Percentiles rank a stretch among this genome's conserved stretches.
phyloP scores from a whole-genome alignment of 2,797 vertebrate genomes.

The Paedocypris micromegethes region DNA sequence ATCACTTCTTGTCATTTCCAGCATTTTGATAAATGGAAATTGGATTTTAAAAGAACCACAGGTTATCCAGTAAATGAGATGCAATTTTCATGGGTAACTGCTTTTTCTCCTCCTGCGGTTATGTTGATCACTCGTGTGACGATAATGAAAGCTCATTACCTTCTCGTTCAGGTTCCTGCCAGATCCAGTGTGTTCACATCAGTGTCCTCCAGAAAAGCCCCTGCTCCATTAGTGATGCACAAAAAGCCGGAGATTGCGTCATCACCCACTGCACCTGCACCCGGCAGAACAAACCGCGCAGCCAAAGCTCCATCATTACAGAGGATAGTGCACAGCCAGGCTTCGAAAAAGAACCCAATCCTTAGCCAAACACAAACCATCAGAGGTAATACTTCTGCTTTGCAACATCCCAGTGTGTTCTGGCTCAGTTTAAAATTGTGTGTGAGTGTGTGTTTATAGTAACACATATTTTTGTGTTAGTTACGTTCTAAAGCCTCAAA shows the following conservation, averaged over 20 bases:
- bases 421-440: too few relatives aligned
- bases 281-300: conserved; percentile 20
- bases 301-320: conserved; percentile 40
- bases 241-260: conserved; percentile 28
- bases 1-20: conserved; percentile 6
- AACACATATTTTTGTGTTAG: too few relatives aligned
- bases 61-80: neutral
- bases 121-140: conserved; percentile 9
- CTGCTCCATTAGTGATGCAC: conserved; percentile 35
- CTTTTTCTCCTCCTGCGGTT: conserved; percentile 3
- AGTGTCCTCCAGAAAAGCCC: conserved; percentile 43
- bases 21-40: conserved; percentile 14
- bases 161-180: conserved; percentile 26
- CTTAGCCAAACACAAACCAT: conserved; percentile 27
- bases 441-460: too few relatives aligned
- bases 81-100: conserved; percentile 2
- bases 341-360: conserved; percentile 5
- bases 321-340: conserved; percentile 37
- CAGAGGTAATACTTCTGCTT: conserved; percentile 25
- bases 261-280: conserved; percentile 24
- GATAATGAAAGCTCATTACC: conserved; percentile 11
- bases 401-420: too few relatives aligned
- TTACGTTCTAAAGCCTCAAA: too few relatives aligned
- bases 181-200: conserved; percentile 29
- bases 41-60: neutral